phyloP scores from a whole-genome alignment of 2,888 invertebrate species.

The Ichneumoninae sp. region DNA sequence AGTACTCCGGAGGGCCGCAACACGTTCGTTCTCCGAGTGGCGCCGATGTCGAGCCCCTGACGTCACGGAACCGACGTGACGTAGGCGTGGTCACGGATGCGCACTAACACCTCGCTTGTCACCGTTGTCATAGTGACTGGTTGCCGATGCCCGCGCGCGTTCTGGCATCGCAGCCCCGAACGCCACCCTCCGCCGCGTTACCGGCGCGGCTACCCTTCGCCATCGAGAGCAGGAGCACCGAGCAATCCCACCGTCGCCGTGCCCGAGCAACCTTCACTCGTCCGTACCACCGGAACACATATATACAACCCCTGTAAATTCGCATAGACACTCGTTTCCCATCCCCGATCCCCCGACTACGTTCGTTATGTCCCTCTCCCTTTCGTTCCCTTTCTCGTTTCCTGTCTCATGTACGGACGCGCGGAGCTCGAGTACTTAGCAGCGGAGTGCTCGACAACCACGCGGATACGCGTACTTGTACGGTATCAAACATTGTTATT shows the following conservation, averaged over 20 bases:
- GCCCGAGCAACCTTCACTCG: conserved; percentile 61
- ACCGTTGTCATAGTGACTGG: conserved; percentile 83
- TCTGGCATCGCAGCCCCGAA: conserved; percentile 75
- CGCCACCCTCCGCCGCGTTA: conserved; percentile 35
- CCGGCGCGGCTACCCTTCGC: conserved; percentile 33
- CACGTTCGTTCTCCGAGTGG: conserved; percentile 77
- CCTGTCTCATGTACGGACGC: conserved; percentile 7
- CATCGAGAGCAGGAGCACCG: conserved; percentile 41
- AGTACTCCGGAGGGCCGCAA: conserved; percentile 71
- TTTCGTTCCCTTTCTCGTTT: conserved; percentile 3
- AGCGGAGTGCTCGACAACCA: not conserved
- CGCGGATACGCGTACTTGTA: not conserved
- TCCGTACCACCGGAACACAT: conserved; percentile 58
- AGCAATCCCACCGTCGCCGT: conserved; percentile 41
- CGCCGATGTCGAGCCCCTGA: conserved; percentile 78
- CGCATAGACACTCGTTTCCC: conserved; percentile 54
- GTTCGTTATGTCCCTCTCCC: conserved; percentile 25
- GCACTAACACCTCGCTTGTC: conserved; percentile 84
- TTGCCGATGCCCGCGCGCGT: conserved; percentile 80
- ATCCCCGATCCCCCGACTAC: not conserved
- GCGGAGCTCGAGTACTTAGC: not conserved
- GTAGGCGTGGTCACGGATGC: conserved; percentile 84
- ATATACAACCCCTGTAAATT: conserved; percentile 34
- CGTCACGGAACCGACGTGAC: conserved; percentile 81
- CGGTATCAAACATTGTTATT: not conserved